Evolutionary conservation across 2,888 invertebrate species (phyloP), one percentile per base, ranked within the genome.

Genomic region (Galerucella calmariensis): DNA sequence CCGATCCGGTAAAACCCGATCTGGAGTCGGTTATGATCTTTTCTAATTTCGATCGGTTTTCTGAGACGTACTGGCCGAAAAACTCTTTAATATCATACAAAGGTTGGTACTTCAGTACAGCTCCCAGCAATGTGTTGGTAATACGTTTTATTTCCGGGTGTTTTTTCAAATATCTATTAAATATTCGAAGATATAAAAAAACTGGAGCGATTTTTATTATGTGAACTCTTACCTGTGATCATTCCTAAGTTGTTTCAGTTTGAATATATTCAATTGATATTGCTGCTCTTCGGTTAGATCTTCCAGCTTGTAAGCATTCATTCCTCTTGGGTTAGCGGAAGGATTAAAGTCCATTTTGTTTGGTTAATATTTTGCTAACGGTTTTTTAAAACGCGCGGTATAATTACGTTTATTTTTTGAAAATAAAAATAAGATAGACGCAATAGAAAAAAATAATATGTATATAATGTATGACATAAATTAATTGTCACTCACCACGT

Each of bases 131-230:
- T 11, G 65, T 51, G 16, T 59, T 24, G 0, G 70, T 27, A 24
- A 67, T 65, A n/a, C 11, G 9, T 61, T 59, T 70, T 58, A 72
- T 72, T 72, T 72, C 72, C n/a, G 72, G 72, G 51, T 72, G 72
- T 6, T 59, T 27, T 16, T 72, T 72, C 24, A 72, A 59, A 59
- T 72, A 72, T 12, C 72, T 72, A 10, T 10, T 9, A 69, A 48
- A 10, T 14, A 62, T 14, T 8, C 0, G 35, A 8, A 1, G 8
- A 35, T 8, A 35, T 35, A 8, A 8, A 35, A 35, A 8, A 35
- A 8, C 8, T 35, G 6, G 35, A 35, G 8, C 8, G 35, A 0
- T 8, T 12, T 27, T 48, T 12, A 4, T 48, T n/a, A n/a, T n/a
- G 4, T 12, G 48, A 12, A 48, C 12, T 12, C 20, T 65, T 71